Evolutionary conservation across 2,113 vertebrate species (phyloP).

Genomic region (Cyanocitta stelleri): DNA sequence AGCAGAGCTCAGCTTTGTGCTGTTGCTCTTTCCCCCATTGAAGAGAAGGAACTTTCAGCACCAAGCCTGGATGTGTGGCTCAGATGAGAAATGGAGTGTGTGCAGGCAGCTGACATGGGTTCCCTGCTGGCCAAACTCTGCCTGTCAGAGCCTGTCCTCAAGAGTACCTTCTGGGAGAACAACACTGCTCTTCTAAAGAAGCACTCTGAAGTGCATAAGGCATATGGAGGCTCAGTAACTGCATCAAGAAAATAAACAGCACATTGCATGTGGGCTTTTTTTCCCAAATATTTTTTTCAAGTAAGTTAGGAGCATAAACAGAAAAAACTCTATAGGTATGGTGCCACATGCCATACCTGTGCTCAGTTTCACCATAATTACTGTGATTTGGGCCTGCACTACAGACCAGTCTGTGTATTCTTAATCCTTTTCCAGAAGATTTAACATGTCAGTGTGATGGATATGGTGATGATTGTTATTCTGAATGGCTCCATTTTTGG

Average conservation of each 20-base stretch:
- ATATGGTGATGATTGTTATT: not conserved
- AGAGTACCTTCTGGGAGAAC: not conserved
- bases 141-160: not conserved
- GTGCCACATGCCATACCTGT: not conserved
- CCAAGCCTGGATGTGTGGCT: not conserved
- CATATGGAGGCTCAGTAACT: not conserved
- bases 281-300: not conserved
- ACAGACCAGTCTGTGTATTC: not conserved
- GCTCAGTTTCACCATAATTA: not conserved
- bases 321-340: not conserved
- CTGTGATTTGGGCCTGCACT: not conserved
- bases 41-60: not conserved
- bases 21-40: not conserved
- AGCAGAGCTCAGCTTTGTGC: not conserved
- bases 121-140: not conserved
- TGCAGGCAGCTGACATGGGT: not conserved
- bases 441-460: not conserved
- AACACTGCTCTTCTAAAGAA: not conserved
- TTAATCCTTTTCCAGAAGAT: not conserved
- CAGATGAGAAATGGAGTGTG: not conserved
- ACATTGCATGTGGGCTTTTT: not conserved
- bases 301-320: not conserved
- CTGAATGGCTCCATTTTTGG: not conserved
- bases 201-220: not conserved
- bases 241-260: not conserved